Evolutionary conservation across 2,113 vertebrate genomes (phyloP).

Genomic region (Strix aluco): DNA sequence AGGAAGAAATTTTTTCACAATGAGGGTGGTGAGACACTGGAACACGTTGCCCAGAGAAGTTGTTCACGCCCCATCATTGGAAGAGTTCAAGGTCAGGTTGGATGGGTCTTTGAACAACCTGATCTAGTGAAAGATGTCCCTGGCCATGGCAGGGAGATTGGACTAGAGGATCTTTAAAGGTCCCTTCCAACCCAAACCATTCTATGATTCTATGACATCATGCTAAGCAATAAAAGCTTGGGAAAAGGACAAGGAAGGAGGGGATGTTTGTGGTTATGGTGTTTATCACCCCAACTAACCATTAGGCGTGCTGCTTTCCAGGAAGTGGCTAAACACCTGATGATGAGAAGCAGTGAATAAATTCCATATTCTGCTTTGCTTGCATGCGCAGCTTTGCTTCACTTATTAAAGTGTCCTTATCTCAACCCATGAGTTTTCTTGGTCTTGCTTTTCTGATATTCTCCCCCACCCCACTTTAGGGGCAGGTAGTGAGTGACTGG

Average conservation of each 20-base stretch:
- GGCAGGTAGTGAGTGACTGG: not conserved
- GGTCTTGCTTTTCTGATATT: not conserved
- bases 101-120: not conserved
- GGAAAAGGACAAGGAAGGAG: not conserved
- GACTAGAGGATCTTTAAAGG: rapidly evolving
- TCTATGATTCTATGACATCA: not conserved
- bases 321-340: not conserved
- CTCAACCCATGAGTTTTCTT: not conserved
- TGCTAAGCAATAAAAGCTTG: not conserved
- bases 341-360: not conserved
- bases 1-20: not conserved
- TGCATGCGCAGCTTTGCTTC: not conserved
- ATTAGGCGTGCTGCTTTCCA: not conserved
- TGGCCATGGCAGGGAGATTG: not conserved
- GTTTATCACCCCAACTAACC: not conserved
- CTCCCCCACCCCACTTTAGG: too few species aligned
- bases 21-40: not conserved
- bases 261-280: not conserved
- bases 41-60: not conserved
- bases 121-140: not conserved
- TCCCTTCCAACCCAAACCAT: not conserved
- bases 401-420: not conserved
- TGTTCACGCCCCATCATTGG: too few species aligned
- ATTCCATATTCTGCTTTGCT: not conserved
- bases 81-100: not conserved